Conservation (phyloP, 2,888 invertebrate species). For the Epiblema foenella region DNA sequence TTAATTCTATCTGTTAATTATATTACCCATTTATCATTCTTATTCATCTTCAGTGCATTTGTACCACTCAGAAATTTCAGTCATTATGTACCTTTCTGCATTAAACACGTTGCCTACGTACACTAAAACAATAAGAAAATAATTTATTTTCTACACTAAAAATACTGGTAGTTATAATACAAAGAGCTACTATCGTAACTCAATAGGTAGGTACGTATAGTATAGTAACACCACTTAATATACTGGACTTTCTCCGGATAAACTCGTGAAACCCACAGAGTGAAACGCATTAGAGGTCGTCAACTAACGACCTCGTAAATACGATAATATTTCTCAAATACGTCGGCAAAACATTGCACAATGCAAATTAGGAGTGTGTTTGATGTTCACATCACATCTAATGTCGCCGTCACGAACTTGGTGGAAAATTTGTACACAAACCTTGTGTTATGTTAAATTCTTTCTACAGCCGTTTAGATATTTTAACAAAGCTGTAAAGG, state of each 20-base stretch:
- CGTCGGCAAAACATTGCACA: constrained; percentile 33
- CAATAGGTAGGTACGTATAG: too few species aligned
- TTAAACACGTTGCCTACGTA: too few species aligned
- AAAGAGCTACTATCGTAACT: too few species aligned
- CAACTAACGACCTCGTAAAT: constrained; percentile 40
- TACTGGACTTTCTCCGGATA: constrained; percentile 25
- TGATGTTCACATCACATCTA: constrained; percentile 37
- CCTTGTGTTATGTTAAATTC: constrained; percentile 30
- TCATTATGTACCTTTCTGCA: too few species aligned
- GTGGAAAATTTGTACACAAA: constrained; percentile 27
- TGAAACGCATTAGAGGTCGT: constrained; percentile 35
- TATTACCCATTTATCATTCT: too few species aligned
- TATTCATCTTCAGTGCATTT: too few species aligned
- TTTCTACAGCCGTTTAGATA: constrained; percentile 6
- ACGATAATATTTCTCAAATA: constrained; percentile 41
- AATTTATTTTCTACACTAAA: too few species aligned
- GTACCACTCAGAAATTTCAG: too few species aligned
- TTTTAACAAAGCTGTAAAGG: background rate
- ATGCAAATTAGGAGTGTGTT: constrained; percentile 25
- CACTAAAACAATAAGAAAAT: too few species aligned
- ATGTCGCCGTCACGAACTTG: constrained; percentile 37
- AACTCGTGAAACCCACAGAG: constrained; percentile 12
- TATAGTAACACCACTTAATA: too few species aligned
- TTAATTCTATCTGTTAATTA: too few species aligned
- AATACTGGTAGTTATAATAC: too few species aligned